Evolutionary conservation across 2,888 invertebrate genomes (phyloP).

Genomic region (Lycaena phlaeas): DNA sequence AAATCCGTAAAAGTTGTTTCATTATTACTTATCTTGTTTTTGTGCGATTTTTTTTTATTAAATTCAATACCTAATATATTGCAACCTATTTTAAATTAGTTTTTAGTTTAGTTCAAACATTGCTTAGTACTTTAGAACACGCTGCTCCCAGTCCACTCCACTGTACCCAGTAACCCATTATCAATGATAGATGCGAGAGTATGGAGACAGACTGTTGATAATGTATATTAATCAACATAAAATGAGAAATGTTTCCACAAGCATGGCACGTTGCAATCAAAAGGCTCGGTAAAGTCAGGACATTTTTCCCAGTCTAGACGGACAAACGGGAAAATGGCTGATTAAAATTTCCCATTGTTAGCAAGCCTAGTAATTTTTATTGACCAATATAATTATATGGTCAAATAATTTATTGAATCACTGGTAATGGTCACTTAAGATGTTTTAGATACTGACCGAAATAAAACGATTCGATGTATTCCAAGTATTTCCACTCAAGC

Average conservation of each 20-base stretch:
- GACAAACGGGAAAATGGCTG: conserved; percentile 54
- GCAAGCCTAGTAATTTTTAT: conserved; percentile 28
- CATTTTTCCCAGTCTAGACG: conserved; percentile 56
- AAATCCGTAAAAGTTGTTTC: too few species aligned
- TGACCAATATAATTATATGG: conserved; percentile 20
- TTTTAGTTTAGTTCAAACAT: too few species aligned
- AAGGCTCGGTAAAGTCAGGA: conserved; percentile 35
- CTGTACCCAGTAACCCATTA: too few species aligned
- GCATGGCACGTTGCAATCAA: conserved; percentile 28
- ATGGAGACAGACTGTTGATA: background rate
- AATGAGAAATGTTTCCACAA: conserved; percentile 18
- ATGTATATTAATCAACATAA: conserved; percentile 13
- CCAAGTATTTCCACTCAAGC: too few species aligned
- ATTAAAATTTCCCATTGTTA: conserved; percentile 63
- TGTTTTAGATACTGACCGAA: background rate
- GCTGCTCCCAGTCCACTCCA: too few species aligned
- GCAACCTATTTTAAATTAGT: too few species aligned
- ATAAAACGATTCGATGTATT: too few species aligned
- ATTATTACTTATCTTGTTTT: too few species aligned
- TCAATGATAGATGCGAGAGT: too few species aligned
- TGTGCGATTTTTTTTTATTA: too few species aligned
- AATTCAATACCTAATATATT: too few species aligned
- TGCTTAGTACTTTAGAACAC: too few species aligned
- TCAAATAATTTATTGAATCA: conserved; percentile 16
- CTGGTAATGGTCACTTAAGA: background rate